Evolutionary conservation across 2,888 invertebrate genomes (phyloP), one percentile per base, ranked within the genome.

Genomic region (Cybosia mesomella): DNA sequence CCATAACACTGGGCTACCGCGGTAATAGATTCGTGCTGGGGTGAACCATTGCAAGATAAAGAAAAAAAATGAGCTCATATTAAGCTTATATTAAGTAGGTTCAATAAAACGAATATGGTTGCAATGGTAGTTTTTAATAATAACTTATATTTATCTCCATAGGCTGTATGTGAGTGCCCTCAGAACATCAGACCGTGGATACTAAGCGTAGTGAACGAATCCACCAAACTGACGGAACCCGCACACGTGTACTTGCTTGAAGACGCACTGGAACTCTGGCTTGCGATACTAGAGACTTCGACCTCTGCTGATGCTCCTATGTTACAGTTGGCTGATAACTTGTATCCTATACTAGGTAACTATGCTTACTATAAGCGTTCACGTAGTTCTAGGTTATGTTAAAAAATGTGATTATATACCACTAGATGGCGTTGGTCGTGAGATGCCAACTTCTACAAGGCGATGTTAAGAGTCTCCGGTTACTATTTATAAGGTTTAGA

Each of bases 231-330:
- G 0, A 95, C 96, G 73, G 97, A 98, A 86, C 96, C 97, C 66
- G 96, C 97, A 0, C 98, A 98, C 88, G 97, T 99, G 65, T 99
- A 99, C 89, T 95, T 99, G 64, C 92, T 98, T 79, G 99, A 99
- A 90, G 99, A 99, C 87, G 98, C 98, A 3, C 93, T 99, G 54
- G 98, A 98, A 79, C 95, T 99, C 70, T 99, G 99, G 98, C 95
- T 97, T 66, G 97, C 97, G 0, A 96, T 98, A 24, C 93, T 99
- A 71, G 97, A 98, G 89, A 96, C 97, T 0, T 91, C 95, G 0
- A 95, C 96, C 75, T 96, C 96, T 0, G 95, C 96, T 0, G 96
- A 96, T 77, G 91, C 94, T 0, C 92, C 93, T 0, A 95, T 98
- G 58, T 92, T 98, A 85, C 96, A 96, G 81, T 91, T 99, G 36